Evolutionary conservation across 2,113 vertebrate genomes (phyloP).

Genomic region (Saccopteryx bilineata): DNA sequence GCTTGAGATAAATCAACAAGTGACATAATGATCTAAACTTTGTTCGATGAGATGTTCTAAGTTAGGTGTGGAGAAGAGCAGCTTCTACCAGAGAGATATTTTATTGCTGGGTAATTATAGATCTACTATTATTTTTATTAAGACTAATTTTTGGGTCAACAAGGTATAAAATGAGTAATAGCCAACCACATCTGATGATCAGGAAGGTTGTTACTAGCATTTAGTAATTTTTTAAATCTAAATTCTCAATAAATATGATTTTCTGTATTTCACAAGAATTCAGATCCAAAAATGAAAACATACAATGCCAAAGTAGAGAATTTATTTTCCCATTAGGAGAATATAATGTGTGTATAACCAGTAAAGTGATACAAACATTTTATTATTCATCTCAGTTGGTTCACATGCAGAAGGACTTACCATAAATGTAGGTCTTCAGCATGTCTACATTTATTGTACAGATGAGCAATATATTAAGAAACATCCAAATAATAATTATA

Average conservation of each 20-base stretch:
- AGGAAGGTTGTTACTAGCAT: not conserved
- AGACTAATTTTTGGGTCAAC: not conserved
- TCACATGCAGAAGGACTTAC: not conserved
- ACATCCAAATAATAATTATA: not conserved
- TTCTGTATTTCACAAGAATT: conserved; percentile 8
- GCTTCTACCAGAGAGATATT: not conserved
- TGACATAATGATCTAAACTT: not conserved
- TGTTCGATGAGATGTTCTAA: not conserved
- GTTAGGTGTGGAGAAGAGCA: not conserved
- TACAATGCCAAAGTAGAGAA: not conserved
- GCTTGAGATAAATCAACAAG: not conserved
- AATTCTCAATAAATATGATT: not conserved
- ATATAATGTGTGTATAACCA: not conserved
- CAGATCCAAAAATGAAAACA: not conserved
- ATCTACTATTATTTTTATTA: not conserved
- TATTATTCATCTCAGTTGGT: not conserved
- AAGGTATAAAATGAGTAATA: not conserved
- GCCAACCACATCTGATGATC: not conserved
- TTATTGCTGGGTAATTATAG: not conserved
- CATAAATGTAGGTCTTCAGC: not conserved
- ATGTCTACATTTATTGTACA: not conserved
- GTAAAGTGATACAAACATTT: not conserved
- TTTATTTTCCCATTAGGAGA: not conserved
- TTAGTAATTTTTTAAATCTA: not conserved
- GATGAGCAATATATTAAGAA: not conserved